phyloP scores from a whole-genome alignment of 2,888 invertebrate species.

The Oxycera nigricornis region DNA sequence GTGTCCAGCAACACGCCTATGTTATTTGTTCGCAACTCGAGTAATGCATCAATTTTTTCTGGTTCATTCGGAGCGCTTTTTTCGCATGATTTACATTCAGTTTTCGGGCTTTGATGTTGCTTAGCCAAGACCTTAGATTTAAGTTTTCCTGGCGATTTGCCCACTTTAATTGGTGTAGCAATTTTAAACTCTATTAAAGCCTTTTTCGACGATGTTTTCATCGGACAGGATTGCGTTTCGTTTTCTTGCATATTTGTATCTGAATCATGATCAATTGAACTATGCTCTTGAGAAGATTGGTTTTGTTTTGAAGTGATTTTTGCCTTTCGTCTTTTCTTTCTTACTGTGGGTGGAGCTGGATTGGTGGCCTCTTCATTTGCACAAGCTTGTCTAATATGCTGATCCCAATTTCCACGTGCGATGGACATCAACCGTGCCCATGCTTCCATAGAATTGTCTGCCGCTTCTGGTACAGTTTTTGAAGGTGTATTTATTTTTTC shows the following conservation, averaged over 20 bases:
- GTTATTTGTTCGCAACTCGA: slow-evolving; percentile 51
- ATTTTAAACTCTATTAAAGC: slow-evolving; percentile 37
- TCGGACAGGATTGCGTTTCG: neutral
- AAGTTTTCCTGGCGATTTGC: slow-evolving; percentile 1
- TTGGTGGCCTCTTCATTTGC: slow-evolving; percentile 45
- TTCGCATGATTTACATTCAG: neutral
- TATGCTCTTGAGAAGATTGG: neutral
- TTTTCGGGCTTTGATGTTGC: neutral
- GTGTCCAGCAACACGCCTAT: slow-evolving; percentile 64
- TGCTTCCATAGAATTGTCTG: slow-evolving; percentile 51
- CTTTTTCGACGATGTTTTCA: slow-evolving; percentile 26
- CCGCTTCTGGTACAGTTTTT: neutral
- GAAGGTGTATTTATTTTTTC: neutral
- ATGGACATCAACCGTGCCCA: slow-evolving; percentile 54
- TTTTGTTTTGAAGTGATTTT: slow-evolving; percentile 25
- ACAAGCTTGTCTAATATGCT: slow-evolving; percentile 56
- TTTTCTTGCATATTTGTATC: too few relatives aligned
- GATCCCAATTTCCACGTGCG: slow-evolving; percentile 53
- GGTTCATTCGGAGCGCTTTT: neutral
- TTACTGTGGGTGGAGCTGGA: slow-evolving; percentile 27
- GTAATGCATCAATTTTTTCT: slow-evolving; percentile 7
- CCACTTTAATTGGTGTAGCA: slow-evolving; percentile 23
- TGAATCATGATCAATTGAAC: neutral
- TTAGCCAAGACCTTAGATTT: neutral
- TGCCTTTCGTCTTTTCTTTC: slow-evolving; percentile 44